Evolutionary conservation across 2,888 invertebrate genomes (phyloP).

Genomic region (Capitulum mitella): DNA sequence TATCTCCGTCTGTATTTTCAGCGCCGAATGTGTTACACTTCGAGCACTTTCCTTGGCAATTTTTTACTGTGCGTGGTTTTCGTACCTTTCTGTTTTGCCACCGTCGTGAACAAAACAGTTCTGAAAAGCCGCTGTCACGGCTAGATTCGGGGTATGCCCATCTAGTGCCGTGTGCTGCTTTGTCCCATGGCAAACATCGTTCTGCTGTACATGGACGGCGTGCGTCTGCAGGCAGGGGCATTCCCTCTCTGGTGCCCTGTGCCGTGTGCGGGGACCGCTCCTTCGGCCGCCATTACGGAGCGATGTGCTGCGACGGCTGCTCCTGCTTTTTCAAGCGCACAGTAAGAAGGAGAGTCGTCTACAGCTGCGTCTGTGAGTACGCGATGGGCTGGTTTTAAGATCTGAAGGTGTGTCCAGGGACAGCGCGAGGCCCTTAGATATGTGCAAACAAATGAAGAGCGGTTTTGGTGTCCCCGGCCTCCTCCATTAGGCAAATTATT

Average conservation of each 20-base stretch:
- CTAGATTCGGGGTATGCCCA: background rate
- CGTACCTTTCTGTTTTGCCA: too few relatives aligned
- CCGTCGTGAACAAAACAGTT: too few relatives aligned
- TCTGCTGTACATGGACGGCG: background rate
- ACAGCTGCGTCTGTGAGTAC: constrained; percentile 66
- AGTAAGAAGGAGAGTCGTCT: constrained; percentile 62
- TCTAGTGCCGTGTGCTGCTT: background rate
- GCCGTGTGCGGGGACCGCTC: constrained; percentile 74
- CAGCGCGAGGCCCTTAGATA: too few relatives aligned
- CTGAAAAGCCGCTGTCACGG: background rate
- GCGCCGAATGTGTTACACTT: too few relatives aligned
- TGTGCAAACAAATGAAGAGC: too few relatives aligned
- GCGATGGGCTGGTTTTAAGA: too few relatives aligned
- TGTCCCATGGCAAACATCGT: background rate
- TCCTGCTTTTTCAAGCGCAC: constrained; percentile 84
- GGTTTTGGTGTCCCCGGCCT: too few relatives aligned
- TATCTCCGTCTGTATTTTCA: too few relatives aligned
- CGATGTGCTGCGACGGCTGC: constrained; percentile 78
- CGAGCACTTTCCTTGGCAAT: too few relatives aligned
- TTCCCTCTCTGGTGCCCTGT: constrained; percentile 61
- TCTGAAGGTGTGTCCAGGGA: too few relatives aligned
- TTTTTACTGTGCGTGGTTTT: too few relatives aligned
- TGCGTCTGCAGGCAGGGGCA: constrained; percentile 49
- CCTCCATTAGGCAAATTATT: too few relatives aligned
- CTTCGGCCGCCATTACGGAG: constrained; percentile 76